phyloP scores from a whole-genome alignment of 2,113 vertebrate genomes.

The Archocentrus centrarchus region DNA sequence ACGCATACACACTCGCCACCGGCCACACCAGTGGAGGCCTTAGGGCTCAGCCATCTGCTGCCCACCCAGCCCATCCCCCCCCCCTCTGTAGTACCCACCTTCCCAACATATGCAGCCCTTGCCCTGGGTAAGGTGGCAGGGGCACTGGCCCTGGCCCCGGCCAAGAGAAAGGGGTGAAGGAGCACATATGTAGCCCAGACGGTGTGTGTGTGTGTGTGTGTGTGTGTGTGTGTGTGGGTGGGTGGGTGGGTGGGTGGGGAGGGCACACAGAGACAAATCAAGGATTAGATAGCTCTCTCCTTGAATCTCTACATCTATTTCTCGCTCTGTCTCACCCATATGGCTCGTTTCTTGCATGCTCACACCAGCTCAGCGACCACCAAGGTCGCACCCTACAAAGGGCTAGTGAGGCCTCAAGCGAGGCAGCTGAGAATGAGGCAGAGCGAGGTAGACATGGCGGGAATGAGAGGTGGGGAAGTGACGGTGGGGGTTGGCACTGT shows the following conservation, averaged over 20 bases:
- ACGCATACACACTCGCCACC: slow-evolving; percentile 50
- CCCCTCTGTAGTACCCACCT: slow-evolving; percentile 65
- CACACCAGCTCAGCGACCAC: slow-evolving; percentile 57
- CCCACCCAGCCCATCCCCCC: slow-evolving; percentile 54
- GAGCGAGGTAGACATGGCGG: slow-evolving; percentile 28
- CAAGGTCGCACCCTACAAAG: slow-evolving; percentile 68
- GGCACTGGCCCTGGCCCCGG: slow-evolving; percentile 65
- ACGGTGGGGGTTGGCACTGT: slow-evolving; percentile 50
- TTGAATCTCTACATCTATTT: slow-evolving; percentile 45
- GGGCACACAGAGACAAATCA: slow-evolving; percentile 45
- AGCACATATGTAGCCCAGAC: slow-evolving; percentile 75
- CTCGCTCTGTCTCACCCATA: slow-evolving; percentile 65
- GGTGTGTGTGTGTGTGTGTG: slow-evolving; percentile 25
- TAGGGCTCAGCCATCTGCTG: slow-evolving; percentile 77
- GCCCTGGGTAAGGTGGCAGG: slow-evolving; percentile 79
- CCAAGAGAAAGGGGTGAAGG: slow-evolving; percentile 68
- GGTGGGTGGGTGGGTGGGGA: neutral
- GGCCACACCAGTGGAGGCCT: slow-evolving; percentile 72
- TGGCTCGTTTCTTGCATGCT: slow-evolving; percentile 46
- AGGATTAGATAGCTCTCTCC: slow-evolving; percentile 57
- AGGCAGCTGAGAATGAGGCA: slow-evolving; percentile 28
- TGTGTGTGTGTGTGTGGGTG: neutral
- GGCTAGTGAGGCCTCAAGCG: slow-evolving; percentile 65
- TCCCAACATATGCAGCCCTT: slow-evolving; percentile 79
- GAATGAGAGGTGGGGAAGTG: neutral